Conservation (phyloP, 2,113 vertebrate species). For the Anoplopoma fimbria region DNA sequence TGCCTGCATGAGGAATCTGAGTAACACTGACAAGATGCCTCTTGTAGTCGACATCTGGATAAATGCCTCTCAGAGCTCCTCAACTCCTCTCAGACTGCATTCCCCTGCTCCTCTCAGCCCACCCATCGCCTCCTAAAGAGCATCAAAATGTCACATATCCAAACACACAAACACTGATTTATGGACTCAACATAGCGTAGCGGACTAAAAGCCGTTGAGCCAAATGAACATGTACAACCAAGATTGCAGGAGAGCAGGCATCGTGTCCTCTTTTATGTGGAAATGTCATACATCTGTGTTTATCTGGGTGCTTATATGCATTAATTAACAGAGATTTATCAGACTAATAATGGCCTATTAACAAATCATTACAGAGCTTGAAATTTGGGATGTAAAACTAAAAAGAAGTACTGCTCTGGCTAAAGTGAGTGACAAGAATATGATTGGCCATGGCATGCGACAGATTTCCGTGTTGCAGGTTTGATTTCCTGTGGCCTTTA, state of each 20-base stretch:
- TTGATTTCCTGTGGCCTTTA: not conserved
- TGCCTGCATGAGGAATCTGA: constrained; percentile 22
- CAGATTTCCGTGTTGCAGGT: not conserved
- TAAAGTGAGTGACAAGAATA: not conserved
- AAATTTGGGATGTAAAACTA: not conserved
- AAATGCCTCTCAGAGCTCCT: constrained; percentile 67
- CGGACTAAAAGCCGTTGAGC: constrained; percentile 32
- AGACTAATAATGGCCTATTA: not conserved
- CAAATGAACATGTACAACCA: constrained; percentile 18
- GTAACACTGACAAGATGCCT: constrained; percentile 53
- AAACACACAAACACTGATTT: constrained; percentile 67
- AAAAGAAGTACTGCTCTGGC: not conserved
- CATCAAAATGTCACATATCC: constrained; percentile 74
- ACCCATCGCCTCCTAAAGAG: constrained; percentile 67
- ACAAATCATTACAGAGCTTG: not conserved
- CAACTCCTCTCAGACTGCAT: constrained; percentile 34
- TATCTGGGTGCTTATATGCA: not conserved
- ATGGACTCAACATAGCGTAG: constrained; percentile 39
- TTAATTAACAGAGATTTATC: not conserved
- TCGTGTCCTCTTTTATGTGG: not conserved
- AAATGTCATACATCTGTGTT: not conserved
- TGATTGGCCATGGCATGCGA: not conserved
- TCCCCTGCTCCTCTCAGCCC: constrained; percentile 41
- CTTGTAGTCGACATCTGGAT: constrained; percentile 69
- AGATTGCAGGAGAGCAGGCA: not conserved